These are phyloP conservation scores for Sussaba pulchella DNA, from an alignment of 2,888 invertebrate genomes.

Conservation along the genomic window DNA sequence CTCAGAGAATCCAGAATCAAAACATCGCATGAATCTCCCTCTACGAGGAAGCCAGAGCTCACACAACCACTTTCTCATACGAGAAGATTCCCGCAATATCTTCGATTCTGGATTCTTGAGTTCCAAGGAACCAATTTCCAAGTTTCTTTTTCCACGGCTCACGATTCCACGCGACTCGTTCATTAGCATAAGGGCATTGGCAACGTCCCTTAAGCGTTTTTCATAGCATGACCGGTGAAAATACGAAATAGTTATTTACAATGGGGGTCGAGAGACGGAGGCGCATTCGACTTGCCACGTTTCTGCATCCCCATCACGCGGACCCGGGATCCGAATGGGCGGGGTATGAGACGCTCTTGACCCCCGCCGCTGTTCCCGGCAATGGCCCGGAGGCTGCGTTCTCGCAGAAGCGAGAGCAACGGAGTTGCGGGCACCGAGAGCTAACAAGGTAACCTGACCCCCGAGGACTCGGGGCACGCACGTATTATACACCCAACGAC, in stretches of 20 bases:
- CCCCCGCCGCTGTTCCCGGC: conserved; percentile 50
- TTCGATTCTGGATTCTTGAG: too few relatives aligned
- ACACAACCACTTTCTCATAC: too few relatives aligned
- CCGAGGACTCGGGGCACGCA: conserved; percentile 62
- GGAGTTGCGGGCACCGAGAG: conserved; percentile 75
- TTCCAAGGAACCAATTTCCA: too few relatives aligned
- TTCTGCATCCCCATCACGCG: conserved; percentile 35
- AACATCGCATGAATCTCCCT: too few relatives aligned
- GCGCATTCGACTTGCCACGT: conserved; percentile 23
- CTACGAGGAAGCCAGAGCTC: too few relatives aligned
- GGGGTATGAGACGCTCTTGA: conserved; percentile 42
- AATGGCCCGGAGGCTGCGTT: conserved; percentile 76
- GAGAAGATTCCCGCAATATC: too few relatives aligned
- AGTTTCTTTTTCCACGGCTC: too few relatives aligned
- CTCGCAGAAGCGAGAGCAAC: conserved; percentile 65
- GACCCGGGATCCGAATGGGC: not conserved
- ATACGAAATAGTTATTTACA: conserved; percentile 51
- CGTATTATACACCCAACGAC: conserved; percentile 46
- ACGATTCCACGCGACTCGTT: too few relatives aligned
- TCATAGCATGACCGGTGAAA: conserved; percentile 3
- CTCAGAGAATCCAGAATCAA: too few relatives aligned
- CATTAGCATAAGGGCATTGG: too few relatives aligned
- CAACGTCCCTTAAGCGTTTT: too few relatives aligned
- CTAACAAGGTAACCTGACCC: conserved; percentile 83
- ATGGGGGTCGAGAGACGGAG: conserved; percentile 35